Evolutionary conservation across 2,797 vertebrate genomes (phyloP).

Genomic region (Distichodus sexfasciatus): DNA sequence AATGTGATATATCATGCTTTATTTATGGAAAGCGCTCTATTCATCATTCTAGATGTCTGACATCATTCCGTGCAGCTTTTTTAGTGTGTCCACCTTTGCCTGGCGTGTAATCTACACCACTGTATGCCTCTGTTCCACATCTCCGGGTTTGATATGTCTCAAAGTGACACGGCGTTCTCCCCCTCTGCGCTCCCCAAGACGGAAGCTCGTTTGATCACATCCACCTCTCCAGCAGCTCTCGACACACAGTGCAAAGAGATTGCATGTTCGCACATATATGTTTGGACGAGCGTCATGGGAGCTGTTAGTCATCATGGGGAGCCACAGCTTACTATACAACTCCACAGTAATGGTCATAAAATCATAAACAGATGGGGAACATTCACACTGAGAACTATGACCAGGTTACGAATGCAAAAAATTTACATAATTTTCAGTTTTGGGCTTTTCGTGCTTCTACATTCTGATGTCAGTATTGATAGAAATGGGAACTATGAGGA

Average conservation of each 20-base stretch:
- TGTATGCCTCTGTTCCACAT: background rate
- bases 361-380: background rate
- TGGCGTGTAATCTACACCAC: background rate
- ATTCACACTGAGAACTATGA: background rate
- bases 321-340: slow-evolving; percentile 32
- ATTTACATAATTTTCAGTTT: too few species aligned
- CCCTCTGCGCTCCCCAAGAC: slow-evolving; percentile 31
- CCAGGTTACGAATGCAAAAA: too few species aligned
- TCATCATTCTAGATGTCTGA: background rate
- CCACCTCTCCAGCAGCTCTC: slow-evolving; percentile 54
- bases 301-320: slow-evolving; percentile 38
- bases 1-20: background rate
- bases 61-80: background rate
- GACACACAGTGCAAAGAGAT: slow-evolving; percentile 42
- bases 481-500: too few species aligned
- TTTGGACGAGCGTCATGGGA: slow-evolving; percentile 48
- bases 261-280: slow-evolving; percentile 44
- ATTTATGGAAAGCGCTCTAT: background rate
- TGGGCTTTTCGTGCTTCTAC: too few species aligned
- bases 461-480: too few species aligned
- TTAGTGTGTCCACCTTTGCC: background rate
- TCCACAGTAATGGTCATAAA: background rate
- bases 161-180: slow-evolving; percentile 56
- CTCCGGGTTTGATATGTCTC: slow-evolving; percentile 34
- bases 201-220: slow-evolving; percentile 55